Conservation (phyloP, 2,797 vertebrate genomes). For the Acipenser oxyrinchus region DNA sequence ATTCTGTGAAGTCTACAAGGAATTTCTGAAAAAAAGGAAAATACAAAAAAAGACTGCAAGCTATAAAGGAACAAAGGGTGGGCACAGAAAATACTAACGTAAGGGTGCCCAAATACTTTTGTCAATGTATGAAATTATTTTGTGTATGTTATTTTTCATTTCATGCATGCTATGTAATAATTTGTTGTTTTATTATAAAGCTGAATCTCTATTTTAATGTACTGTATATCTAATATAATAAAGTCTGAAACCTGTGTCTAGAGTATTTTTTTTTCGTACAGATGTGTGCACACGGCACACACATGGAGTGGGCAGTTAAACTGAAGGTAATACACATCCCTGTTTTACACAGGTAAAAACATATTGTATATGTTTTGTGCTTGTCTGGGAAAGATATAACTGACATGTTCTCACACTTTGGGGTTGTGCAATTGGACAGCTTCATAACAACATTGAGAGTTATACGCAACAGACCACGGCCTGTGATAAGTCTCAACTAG, state of each 20-base stretch:
- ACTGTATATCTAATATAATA: not conserved
- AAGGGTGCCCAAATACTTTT: too few relatives aligned
- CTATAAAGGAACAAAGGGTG: too few relatives aligned
- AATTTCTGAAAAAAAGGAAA: too few relatives aligned
- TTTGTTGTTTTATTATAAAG: too few relatives aligned
- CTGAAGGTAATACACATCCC: slow-evolving; percentile 17
- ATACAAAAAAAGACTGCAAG: too few relatives aligned
- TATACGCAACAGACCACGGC: slow-evolving; percentile 38
- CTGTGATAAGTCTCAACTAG: slow-evolving; percentile 29
- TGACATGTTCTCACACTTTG: slow-evolving; percentile 63
- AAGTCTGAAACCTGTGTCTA: slow-evolving; percentile 18
- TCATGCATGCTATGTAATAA: too few relatives aligned
- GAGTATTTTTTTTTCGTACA: slow-evolving; percentile 11
- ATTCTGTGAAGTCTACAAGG: too few relatives aligned
- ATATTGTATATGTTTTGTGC: slow-evolving; percentile 33
- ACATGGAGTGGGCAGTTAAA: slow-evolving; percentile 19
- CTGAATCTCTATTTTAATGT: too few relatives aligned
- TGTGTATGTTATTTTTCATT: too few relatives aligned
- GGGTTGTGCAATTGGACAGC: slow-evolving; percentile 42
- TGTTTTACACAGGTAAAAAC: slow-evolving; percentile 35
- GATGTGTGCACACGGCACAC: not conserved
- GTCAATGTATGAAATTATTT: too few relatives aligned
- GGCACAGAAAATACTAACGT: too few relatives aligned
- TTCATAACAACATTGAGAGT: slow-evolving; percentile 30
- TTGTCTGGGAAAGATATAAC: slow-evolving; percentile 62